Evolutionary conservation across 2,113 vertebrate species (phyloP), one percentile per base, ranked within the genome.

Genomic region (Pterophyllum scalare): DNA sequence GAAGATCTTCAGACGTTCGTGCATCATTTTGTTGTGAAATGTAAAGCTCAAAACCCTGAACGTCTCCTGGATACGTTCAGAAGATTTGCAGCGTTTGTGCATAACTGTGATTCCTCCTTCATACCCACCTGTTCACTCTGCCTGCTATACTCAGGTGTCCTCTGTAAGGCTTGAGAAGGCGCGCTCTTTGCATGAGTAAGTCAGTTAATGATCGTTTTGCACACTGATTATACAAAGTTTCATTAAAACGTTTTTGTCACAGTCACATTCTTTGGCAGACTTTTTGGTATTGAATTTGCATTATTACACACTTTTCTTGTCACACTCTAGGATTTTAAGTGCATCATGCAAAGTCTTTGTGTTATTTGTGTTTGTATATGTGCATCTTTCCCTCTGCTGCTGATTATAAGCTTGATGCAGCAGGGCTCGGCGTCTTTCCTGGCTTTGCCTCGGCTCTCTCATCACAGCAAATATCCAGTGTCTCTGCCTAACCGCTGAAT

Each of bases 401-500:
- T 46, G 43, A 46, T 67, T 26, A 46, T 17, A 72, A 52, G 31
- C 20, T 31, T 31, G 20, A 52, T 31, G 22, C 75, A 38, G 6
- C 17, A 59, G 31, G n/a, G 14, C 64, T 49, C 3, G 15, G 2
- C 0, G 40, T 88, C 59, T 56, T 26, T 28, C 70, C 24, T 38
- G 83, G 54, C 70, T 60, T 49, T 54, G 15, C 17, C 28, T 52
- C 67, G 40, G 35, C 62, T 78, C 77, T 75, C 72, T 81, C 85
- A 82, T 82, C 84, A 72, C 75, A 58, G 87, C 81, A 87, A 88
- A 76, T 61, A 62, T 49, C 17, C 60, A 79, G 72, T 79, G 85
- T 89, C 83, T 85, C 70, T 10, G 33, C 40, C 38, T 26, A 77
- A 92, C 92, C 90, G 4, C 80, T 80, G 86, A 87, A 90, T 91